These are phyloP conservation scores for Gracilinanus agilis DNA, from an alignment of 2,113 vertebrate genomes.

Conservation along the genomic window DNA sequence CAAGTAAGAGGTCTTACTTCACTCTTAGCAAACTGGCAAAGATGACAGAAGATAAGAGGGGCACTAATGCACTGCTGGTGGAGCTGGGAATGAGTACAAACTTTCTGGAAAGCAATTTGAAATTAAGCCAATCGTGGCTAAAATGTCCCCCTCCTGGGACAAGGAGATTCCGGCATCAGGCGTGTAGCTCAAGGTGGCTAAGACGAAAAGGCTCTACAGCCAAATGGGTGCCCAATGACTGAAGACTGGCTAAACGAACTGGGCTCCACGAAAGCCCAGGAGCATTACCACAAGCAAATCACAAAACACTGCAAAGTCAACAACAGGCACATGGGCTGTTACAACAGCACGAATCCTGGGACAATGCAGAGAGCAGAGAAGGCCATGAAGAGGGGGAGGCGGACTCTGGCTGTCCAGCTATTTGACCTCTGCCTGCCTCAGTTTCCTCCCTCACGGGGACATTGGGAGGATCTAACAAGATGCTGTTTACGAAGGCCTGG, in stretches of 20 bases:
- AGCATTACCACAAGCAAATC: neutral
- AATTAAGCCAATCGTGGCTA: neutral
- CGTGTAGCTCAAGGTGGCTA: no score
- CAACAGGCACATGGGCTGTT: neutral
- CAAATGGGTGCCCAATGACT: no score
- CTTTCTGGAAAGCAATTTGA: neutral
- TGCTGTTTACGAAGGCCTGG: neutral
- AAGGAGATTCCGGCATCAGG: neutral
- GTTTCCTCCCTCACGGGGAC: neutral
- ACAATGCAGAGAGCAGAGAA: neutral
- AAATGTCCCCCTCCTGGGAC: neutral
- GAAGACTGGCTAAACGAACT: neutral
- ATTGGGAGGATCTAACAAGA: no score
- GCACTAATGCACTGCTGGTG: neutral
- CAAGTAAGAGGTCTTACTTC: neutral
- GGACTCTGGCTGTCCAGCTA: no score
- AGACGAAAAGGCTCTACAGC: neutral
- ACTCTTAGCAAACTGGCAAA: neutral
- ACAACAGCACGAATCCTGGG: neutral
- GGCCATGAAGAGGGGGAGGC: no score
- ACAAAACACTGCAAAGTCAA: neutral
- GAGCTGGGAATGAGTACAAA: neutral
- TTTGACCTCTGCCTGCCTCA: no score
- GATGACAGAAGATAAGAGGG: neutral
- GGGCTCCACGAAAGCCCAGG: no score